Percentiles rank a stretch among this genome's conserved stretches.
phyloP scores from a whole-genome alignment of 2,113 vertebrate species.

The Podiceps cristatus region DNA sequence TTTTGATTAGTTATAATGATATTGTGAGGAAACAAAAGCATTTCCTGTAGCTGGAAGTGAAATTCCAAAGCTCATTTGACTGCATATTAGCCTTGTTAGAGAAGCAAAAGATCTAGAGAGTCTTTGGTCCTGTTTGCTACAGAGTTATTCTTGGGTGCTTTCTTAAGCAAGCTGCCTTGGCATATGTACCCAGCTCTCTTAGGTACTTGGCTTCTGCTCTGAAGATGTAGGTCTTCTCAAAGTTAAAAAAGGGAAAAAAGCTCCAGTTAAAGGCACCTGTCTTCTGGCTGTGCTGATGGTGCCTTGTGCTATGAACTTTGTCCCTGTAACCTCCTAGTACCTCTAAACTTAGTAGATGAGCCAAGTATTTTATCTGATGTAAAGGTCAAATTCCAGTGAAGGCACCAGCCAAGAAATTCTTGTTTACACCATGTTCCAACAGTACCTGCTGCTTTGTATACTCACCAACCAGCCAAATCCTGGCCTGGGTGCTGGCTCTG shows the following conservation, averaged over 20 bases:
- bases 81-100: background rate
- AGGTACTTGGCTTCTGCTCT: background rate
- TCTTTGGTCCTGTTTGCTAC: background rate
- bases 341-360: background rate
- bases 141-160: background rate
- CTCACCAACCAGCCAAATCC: background rate
- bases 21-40: background rate
- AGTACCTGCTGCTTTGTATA: background rate
- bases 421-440: no score
- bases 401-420: background rate
- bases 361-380: conserved; percentile 19
- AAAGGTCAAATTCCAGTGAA: conserved; percentile 34
- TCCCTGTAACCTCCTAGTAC: conserved; percentile 16
- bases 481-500: background rate
- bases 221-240: background rate
- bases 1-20: background rate
- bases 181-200: background rate
- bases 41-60: background rate
- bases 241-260: background rate
- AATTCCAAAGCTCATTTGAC: background rate
- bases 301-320: background rate
- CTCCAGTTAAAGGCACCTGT: background rate
- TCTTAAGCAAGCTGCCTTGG: background rate
- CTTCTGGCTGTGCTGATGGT: background rate
- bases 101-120: background rate